Conservation (phyloP, 2,113 vertebrate genomes). For the Cyanoramphus novaezelandiae region DNA sequence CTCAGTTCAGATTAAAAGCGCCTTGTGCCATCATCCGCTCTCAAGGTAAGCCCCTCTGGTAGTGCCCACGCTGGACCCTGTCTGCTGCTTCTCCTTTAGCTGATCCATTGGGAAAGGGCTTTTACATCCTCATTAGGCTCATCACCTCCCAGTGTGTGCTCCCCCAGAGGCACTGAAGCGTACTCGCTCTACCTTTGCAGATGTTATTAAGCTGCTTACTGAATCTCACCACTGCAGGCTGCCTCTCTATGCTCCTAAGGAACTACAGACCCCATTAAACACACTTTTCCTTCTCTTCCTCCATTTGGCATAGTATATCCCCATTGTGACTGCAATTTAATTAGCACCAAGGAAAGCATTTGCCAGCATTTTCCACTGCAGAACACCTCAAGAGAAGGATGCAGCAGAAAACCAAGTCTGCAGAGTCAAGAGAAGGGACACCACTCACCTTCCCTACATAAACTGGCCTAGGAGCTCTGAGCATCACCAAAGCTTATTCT, state of each 20-base stretch:
- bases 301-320: background rate
- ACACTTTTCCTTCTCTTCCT: background rate
- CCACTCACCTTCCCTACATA: accelerated
- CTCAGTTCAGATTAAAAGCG: slow-evolving; percentile 75
- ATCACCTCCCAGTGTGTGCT: background rate
- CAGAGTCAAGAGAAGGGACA: background rate
- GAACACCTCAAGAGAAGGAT: background rate
- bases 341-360: background rate
- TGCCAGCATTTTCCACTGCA: background rate
- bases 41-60: slow-evolving; percentile 67
- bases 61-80: slow-evolving; percentile 60
- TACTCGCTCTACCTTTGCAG: background rate
- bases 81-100: slow-evolving; percentile 58
- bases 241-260: background rate
- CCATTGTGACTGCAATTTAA: background rate
- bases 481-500: background rate
- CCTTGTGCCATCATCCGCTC: slow-evolving; percentile 55
- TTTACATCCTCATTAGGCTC: background rate
- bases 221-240: background rate
- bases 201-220: slow-evolving; percentile 18
- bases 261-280: background rate
- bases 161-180: background rate
- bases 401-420: background rate
- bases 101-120: background rate
- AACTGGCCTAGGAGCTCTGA: background rate